Evolutionary conservation across 2,797 vertebrate genomes (phyloP), one percentile per base, ranked within the genome.

Genomic region (Pyrocephalus nanus): DNA sequence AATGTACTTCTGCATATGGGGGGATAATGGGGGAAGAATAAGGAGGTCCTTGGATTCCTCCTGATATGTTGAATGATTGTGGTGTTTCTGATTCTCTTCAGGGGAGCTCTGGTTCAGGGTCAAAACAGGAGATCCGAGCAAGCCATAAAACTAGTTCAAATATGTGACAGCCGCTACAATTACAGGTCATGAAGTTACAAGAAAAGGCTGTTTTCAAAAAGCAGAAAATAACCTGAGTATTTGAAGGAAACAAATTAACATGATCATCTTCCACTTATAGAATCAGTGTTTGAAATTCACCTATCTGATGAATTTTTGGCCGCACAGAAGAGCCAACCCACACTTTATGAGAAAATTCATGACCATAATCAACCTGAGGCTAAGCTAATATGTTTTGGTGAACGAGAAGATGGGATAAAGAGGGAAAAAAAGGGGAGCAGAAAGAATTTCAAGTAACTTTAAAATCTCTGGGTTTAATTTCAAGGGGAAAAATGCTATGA

Each of bases 391-490:
- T 0, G 7, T 62, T 81, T 45, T 61, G 34, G 30, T 75, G 25
- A 85, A 45, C 3, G 32, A 92, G 21, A 88, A 65, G 15, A 54
- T 22, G 9, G 8, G 8, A 58, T 17, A 50, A 65, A 47, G 32
- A 64, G 11, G 0, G 0, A 0, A 6, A 58, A 75, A 75, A 82
- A 30, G 2, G 8, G 53, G 2, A 74, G 3, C 9, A 79, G 26
- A 87, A 84, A 57, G 16, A 48, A 58, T 76, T 86, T 69, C 9
- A 84, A 85, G 15, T 5, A 17, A 72, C 65, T 93, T 81, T 2
- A 70, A 36, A 69, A 86, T 12, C 19, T 65, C 34, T 29, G 17
- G 1, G 29, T 53, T 77, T 48, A 60, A 42, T 70, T 55, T 88
- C 25, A 85, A 67, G 12, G n/a, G 3, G 7, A 34, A 65, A 74